Base-by-base conservation (phyloP, 2,113 vertebrate genomes). In the Neodontobutis hainanensis region DNA sequence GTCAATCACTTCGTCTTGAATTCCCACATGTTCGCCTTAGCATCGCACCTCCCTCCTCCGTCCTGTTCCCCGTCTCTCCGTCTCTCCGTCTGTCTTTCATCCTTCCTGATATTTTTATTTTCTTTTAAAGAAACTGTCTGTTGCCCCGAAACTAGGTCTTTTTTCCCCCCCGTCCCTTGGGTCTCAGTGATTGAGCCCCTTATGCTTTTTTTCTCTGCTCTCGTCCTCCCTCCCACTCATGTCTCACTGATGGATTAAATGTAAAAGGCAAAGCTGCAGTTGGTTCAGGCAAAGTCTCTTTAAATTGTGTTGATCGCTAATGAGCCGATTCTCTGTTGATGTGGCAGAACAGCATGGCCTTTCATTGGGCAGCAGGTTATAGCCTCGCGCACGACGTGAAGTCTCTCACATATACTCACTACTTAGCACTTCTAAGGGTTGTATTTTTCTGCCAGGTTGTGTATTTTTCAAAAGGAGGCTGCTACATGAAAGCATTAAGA, bases 261-360 rank as follows among this genome's bases (percentile, higher is more conserved):
- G 78, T 85, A 75, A 57, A 71, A 81, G 73, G 71, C 55, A 15
- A 69, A 42, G 40, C 66, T 63, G 64, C 57, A 73, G 56, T 75
- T 50, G 63, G 66, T 77, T 27, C 19, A 27, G 19, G 19, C 1
- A 27, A 27, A 27, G 19, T 27, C 19, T 27, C 19, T 27, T 27
- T 27, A 27, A 85, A 85, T 85, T 77, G 84, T 77, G 78, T 75
- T 85, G 84, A 82, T 77, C 12, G 34, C 76, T 85, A 85, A 87
- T 87, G 80, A 88, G 64, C 56, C 38, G 6, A 62, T 68, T 27
- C 0, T 57, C 61, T 10, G 65, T 59, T 62, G 61, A 61, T 67
- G 63, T 73, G 66, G 67, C 73, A 48, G 70, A 83, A 79, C 77
- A 70, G 59, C 70, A 79, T 50, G 70, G 42, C 73, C 78, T 67